Base-by-base conservation (phyloP, 2,113 vertebrate species). In the Tamias sibiricus region DNA sequence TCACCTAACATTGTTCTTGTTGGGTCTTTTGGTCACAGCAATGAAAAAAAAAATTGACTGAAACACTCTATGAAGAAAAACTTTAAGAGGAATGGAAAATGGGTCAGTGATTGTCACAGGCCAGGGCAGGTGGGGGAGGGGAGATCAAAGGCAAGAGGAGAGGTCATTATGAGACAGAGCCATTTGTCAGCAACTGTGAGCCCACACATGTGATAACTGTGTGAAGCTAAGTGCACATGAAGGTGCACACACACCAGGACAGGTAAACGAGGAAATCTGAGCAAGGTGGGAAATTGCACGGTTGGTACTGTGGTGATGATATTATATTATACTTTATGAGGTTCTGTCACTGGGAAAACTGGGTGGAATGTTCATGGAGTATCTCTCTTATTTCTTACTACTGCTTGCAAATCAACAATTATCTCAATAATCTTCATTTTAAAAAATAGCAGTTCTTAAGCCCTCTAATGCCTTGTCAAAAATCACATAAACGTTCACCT, bases 151-250 rank as follows among this genome's bases (percentile, higher is more conserved):
- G 68, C 69, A 88, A 30, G 30, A 10, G 9, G 16, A 59, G 30
- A n/a, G n/a, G n/a, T n/a, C n/a, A n/a, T n/a, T n/a, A n/a, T n/a
- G n/a, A n/a, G n/a, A n/a, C n/a, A n/a, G n/a, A n/a, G n/a, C n/a
- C n/a, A n/a, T n/a, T 80, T 64, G 44, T 64, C 30, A 72, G 71
- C 62, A 16, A 42, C n/a, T 57, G 12, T 20, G 24, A 42, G 80
- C 11, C 24, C 47, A 7, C 1, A 11, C 20, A 8, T 1, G 0
- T 32, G 22, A 44, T 19, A 57, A 42, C 32, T 19, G 4, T 20
- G 35, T 14, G 44, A 52, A 62, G 35, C 26, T n/a, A 87, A 62
- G 72, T 17, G 35, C 30, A 6, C 1, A 35, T 9, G 59, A 1
- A 12, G 49, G 19, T 24, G 8, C 4, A 17, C 12, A 12, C 3